Evolutionary conservation across 53 echinoderm and acorn worm genomes (phyloP), one percentile per base, ranked within the genome.

Genomic region (Paracentrotus lividus): DNA sequence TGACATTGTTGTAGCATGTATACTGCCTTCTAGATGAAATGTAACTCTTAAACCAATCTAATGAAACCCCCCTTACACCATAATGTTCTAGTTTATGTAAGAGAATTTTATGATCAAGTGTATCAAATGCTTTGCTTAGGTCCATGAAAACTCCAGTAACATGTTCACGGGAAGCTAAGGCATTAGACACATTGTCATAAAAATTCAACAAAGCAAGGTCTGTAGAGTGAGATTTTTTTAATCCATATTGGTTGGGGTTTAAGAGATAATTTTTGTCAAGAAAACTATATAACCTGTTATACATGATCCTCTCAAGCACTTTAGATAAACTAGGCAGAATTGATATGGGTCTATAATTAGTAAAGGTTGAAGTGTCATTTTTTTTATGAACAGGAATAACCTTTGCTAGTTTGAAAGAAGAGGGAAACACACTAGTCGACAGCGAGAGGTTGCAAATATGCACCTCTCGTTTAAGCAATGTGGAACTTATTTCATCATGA

Each of bases 191-290:
- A 78, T 34, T 6, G 3, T 78, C 77, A 42, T 77, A 77, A 5
- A 42, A 78, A n/a, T 78, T 78, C 78, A 78, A 33, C 43, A 45
- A 13, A 9, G 78, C 78, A 78, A 78, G 78, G 45, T 78, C 78
- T 0, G 47, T 45, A 1, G 78, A 78, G 47, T 78, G 78, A 44
- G 43, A 42, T 12, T n/a, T 24, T 4, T 45, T 21, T 44, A 45
- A 78, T 45, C 78, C 78, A 44, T n/a, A 78, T n/a, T 78, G 78
- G 45, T 78, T 77, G 20, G 67, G 64, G 27, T 3, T 3, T 4
- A 64, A 64, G 8, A 59, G 59, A 8, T 51, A 8, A 12, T 51
- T 51, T 51, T 12, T 51, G 51, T 51, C 51, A 59, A 59, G 59
- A 59, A 59, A 59, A 15, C 10, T 16, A 23, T 8, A 8, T 51